Evolutionary conservation across 2,797 vertebrate species (phyloP).

Genomic region (Steatocranus sp.): DNA sequence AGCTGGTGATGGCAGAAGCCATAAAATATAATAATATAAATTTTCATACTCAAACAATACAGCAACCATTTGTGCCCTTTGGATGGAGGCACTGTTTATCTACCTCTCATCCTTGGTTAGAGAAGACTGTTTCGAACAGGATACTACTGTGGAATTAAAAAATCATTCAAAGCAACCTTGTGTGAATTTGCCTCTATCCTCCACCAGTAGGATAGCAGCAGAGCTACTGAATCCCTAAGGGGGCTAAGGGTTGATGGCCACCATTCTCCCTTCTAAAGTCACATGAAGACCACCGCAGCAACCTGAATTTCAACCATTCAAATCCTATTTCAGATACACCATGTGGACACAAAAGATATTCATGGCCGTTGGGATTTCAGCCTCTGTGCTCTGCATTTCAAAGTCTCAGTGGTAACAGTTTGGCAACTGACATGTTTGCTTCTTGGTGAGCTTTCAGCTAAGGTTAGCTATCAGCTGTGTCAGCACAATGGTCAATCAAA

Average conservation of each 20-base stretch:
- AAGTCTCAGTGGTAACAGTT: background rate
- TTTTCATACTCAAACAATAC: background rate
- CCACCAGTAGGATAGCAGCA: background rate
- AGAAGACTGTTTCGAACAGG: rapidly evolving
- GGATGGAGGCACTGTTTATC: background rate
- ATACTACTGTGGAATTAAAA: background rate
- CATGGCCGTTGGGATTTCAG: background rate
- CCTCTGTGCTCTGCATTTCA: background rate
- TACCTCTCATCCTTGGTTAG: rapidly evolving
- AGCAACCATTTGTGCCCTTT: background rate
- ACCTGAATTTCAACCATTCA: background rate
- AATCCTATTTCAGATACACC: background rate
- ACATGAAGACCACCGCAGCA: background rate
- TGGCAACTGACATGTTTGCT: background rate
- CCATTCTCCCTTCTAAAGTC: background rate
- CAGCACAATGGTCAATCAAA: background rate
- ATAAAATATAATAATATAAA: background rate
- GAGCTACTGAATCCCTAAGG: background rate
- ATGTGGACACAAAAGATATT: background rate
- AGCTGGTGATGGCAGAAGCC: background rate
- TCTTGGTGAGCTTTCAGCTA: background rate
- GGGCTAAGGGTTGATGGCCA: background rate
- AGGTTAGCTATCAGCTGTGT: background rate
- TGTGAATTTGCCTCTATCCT: background rate
- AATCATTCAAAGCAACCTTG: background rate